A percentile compares a stretch with the other conserved stretches of the same genome.
Conservation (phyloP, 2,113 vertebrate species). For the Puntigrus tetrazona region DNA sequence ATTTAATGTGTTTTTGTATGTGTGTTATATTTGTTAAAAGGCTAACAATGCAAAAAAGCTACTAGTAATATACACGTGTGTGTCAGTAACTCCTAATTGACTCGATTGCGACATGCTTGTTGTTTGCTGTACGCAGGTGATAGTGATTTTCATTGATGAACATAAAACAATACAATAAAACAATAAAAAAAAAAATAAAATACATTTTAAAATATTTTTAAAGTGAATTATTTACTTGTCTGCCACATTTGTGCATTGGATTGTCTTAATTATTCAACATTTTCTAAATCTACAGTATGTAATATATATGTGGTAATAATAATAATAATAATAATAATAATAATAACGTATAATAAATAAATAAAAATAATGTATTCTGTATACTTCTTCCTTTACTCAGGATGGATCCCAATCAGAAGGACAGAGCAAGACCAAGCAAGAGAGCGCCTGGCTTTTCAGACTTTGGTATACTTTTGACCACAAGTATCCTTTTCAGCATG, state of each 20-base stretch:
- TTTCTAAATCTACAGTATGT: background rate
- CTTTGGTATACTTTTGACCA: conserved; percentile 98
- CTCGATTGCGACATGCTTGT: background rate
- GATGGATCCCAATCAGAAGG: conserved; percentile 72
- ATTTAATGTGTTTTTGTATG: no score
- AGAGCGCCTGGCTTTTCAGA: conserved; percentile 97
- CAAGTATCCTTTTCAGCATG: conserved; percentile 90
- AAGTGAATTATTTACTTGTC: background rate
- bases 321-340: no score
- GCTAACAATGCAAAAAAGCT: no score
- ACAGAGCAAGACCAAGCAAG: conserved; percentile 90
- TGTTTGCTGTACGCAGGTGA: background rate
- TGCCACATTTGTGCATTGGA: background rate
- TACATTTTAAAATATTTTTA: no score
- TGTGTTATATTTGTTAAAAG: no score
- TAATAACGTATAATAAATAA: no score
- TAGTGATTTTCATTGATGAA: background rate
- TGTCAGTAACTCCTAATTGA: no score
- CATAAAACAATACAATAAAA: background rate
- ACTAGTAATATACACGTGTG: no score
- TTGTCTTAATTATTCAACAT: background rate
- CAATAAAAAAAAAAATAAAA: no score
- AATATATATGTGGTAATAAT: no score
- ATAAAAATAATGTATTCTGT: no score
- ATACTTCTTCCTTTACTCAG: conserved; percentile 66